Evolutionary conservation across 37 sponge, comb jelly and placozoan species (phyloP), one percentile per base, ranked within the genome.

Genomic region (Axinella damicornis): DNA sequence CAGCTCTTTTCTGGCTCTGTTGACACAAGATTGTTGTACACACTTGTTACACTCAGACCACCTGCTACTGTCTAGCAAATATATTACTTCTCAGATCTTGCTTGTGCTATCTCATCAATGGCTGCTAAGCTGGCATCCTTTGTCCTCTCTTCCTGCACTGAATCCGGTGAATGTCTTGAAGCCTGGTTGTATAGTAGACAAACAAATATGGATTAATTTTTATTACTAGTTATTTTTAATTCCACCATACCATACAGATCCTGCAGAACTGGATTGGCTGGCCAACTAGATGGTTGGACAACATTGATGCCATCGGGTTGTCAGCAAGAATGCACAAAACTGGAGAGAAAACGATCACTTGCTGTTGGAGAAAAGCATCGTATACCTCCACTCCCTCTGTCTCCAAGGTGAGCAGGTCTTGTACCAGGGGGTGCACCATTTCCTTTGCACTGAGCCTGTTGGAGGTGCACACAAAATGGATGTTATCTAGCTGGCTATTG

Each of bases 281-380:
- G 55, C 57, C 32, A 52, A 70, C 71, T n/a, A 69, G 70, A 56
- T 81, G 70, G 37, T 36, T 61, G 15, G 57, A n/a, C 0, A 81
- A n/a, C 60, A 70, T 71, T 30, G 82, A 53, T 12, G 70, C 71
- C 57, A 70, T 54, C 4, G 82, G 82, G 27, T 81, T 81, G 71
- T 81, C 82, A 30, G 57, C 46, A n/a, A 81, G 46, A 21, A 81
- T 31, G 22, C 67, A 62, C 20, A 81, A 18, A 21, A 81, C 70
- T 34, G 82, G 82, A 11, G 82, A 70, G 1, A 70, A 35, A 5
- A 81, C 24, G 19, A 69, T 13, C 57, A 81, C 82, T 1, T 11
- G 21, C 53, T 24, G 18, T 22, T 33, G 19, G 17, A 81, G 25
- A 24, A 31, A 12, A 19, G 82, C 82, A 81, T 81, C 65, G 32